Conservation (phyloP, 2,797 vertebrate species). For the Amazona ochrocephala region DNA sequence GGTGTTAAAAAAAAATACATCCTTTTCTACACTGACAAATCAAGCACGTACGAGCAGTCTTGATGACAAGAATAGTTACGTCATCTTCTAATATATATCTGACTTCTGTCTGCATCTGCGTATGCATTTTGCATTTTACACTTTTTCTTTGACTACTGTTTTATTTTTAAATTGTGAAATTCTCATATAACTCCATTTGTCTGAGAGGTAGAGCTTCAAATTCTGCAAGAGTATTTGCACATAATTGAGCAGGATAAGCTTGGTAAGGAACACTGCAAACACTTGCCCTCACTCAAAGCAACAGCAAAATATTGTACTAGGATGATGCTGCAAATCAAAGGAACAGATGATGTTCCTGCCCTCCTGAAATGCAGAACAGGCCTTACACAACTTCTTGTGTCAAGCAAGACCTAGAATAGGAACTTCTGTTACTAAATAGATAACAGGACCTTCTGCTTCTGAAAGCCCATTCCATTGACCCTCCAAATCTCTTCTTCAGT, state of each 20-base stretch:
- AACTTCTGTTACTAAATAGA: neutral
- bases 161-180: neutral
- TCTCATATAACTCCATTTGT: neutral
- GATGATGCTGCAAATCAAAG: neutral
- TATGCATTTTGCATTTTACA: neutral
- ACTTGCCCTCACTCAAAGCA: neutral
- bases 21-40: neutral
- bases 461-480: neutral
- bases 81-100: neutral
- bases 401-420: neutral
- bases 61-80: neutral
- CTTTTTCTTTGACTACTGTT: neutral
- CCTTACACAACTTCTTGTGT: neutral
- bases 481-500: neutral
- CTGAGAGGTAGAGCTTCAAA: neutral
- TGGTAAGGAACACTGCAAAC: neutral
- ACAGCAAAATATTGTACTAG: neutral
- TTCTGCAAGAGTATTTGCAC: neutral
- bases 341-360: neutral
- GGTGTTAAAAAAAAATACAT: neutral
- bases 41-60: rapidly evolving
- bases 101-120: neutral
- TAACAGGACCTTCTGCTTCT: neutral
- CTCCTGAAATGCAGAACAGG: neutral
- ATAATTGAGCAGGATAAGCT: neutral